Base-by-base conservation (phyloP, 2,888 invertebrate genomes). In the Arctia plantaginis region DNA sequence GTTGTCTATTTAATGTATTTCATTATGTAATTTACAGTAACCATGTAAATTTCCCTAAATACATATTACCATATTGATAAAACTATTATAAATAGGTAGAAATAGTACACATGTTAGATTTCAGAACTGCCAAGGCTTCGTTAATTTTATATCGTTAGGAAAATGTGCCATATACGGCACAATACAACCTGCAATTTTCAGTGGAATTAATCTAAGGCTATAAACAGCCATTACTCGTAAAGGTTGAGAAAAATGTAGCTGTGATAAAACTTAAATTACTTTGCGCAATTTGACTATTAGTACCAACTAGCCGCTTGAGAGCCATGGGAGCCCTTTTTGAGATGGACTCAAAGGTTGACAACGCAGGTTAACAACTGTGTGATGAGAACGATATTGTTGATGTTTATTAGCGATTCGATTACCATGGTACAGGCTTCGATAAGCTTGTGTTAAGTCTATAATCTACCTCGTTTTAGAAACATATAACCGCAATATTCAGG, bases 251-350 rank as follows among this genome's bases (percentile, higher is more conserved):
- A 66, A 41, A 41, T 39, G 27, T 27, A 18, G 39, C 27, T 27
- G 67, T 51, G 30, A 6, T 33, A 47, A 67, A 47, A 33, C n/a
- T 23, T 10, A 23, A 44, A 77, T 76, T 77, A 65, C 74, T 67
- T 75, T 47, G 20, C 33, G 68, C 51, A 68, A 27, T 68, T n/a
- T 7, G n/a, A n/a, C n/a, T n/a, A n/a, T n/a, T n/a, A n/a, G n/a
- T n/a, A n/a, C n/a, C n/a, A n/a, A n/a, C n/a, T n/a, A n/a, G n/a
- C n/a, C n/a, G n/a, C n/a, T n/a, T n/a, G 35, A 35, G 35, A 35
- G 35, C n/a, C n/a, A 35, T 35, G 35, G 35, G n/a, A n/a, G n/a
- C n/a, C n/a, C n/a, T n/a, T n/a, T n/a, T n/a, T n/a, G n/a, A n/a
- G n/a, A n/a, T n/a, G n/a, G n/a, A n/a, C n/a, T n/a, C n/a, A n/a